phyloP scores from a whole-genome alignment of 2,888 invertebrate species.

The Scotopteryx bipunctaria region DNA sequence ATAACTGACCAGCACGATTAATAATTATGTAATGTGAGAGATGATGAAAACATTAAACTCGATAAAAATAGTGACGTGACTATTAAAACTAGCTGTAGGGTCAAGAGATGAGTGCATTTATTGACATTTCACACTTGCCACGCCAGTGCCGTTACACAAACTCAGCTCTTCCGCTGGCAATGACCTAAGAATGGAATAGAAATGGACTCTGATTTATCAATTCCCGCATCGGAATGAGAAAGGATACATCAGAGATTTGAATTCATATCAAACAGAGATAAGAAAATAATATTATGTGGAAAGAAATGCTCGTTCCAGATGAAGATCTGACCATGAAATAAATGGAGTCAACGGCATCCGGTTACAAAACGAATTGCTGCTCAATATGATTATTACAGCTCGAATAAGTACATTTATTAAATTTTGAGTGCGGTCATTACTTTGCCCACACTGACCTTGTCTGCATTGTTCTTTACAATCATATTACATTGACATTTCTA shows the following conservation, averaged over 20 bases:
- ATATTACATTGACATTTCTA: constrained; percentile 46
- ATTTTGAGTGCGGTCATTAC: constrained; percentile 18
- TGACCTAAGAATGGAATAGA: constrained; percentile 54
- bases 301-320: neutral
- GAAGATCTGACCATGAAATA: constrained; percentile 13
- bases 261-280: neutral
- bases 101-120: constrained; percentile 39
- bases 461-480: constrained; percentile 31
- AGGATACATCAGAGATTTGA: neutral
- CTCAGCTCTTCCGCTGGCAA: constrained; percentile 66
- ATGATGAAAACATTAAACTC: constrained; percentile 33
- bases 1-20: constrained; percentile 28
- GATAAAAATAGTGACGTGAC: constrained; percentile 29
- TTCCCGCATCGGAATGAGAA: neutral
- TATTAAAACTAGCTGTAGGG: constrained; percentile 5
- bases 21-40: constrained; percentile 29
- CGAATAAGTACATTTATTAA: constrained; percentile 22
- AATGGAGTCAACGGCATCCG: constrained; percentile 14
- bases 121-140: constrained; percentile 64
- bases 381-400: constrained; percentile 16
- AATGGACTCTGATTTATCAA: constrained; percentile 4
- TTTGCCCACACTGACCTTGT: constrained; percentile 31
- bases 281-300: neutral
- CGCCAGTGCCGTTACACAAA: constrained; percentile 63
- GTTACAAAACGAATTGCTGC: constrained; percentile 19